Conservation (phyloP, 2,888 invertebrate species). For the Phalera bucephala region DNA sequence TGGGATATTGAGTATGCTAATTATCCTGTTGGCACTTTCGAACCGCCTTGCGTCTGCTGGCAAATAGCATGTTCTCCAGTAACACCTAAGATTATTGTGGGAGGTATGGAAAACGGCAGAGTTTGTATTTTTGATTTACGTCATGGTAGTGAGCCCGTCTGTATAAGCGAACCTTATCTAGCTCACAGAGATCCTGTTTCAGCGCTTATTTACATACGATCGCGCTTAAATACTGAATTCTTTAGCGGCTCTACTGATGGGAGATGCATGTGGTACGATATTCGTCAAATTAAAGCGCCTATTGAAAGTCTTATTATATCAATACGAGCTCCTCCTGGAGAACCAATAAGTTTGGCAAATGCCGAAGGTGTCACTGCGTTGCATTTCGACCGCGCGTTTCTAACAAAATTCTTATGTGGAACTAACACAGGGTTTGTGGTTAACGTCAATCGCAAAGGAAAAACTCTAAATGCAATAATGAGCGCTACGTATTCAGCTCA, state of each 20-base stretch:
- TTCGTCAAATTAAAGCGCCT: slow-evolving; percentile 82
- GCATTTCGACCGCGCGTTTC: slow-evolving; percentile 86
- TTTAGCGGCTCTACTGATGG: slow-evolving; percentile 85
- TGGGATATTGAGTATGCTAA: slow-evolving; percentile 82
- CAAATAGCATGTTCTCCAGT: slow-evolving; percentile 46
- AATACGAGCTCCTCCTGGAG: slow-evolving; percentile 69
- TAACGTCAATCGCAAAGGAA: slow-evolving; percentile 86
- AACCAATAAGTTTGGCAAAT: slow-evolving; percentile 65
- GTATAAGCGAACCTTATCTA: slow-evolving; percentile 76
- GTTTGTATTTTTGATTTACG: slow-evolving; percentile 87
- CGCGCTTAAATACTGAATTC: slow-evolving; percentile 83
- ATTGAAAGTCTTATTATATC: slow-evolving; percentile 84
- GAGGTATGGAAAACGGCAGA: slow-evolving; percentile 54
- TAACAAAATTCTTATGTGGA: slow-evolving; percentile 76
- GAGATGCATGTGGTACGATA: slow-evolving; percentile 86
- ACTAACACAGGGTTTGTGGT: slow-evolving; percentile 67
- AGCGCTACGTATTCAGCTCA: slow-evolving; percentile 81
- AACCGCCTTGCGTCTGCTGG: slow-evolving; percentile 51
- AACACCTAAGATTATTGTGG: slow-evolving; percentile 40
- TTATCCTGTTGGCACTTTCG: slow-evolving; percentile 31
- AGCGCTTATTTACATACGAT: slow-evolving; percentile 78
- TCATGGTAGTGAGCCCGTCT: slow-evolving; percentile 87
- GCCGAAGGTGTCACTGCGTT: slow-evolving; percentile 84
- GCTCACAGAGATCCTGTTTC: slow-evolving; percentile 77
- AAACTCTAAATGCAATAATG: slow-evolving; percentile 83